Percentiles rank a stretch among this genome's conserved stretches.
Evolutionary conservation across 1,140 invertebrate genomes (phyloP).

Genomic region (Papilio dardanus): DNA sequence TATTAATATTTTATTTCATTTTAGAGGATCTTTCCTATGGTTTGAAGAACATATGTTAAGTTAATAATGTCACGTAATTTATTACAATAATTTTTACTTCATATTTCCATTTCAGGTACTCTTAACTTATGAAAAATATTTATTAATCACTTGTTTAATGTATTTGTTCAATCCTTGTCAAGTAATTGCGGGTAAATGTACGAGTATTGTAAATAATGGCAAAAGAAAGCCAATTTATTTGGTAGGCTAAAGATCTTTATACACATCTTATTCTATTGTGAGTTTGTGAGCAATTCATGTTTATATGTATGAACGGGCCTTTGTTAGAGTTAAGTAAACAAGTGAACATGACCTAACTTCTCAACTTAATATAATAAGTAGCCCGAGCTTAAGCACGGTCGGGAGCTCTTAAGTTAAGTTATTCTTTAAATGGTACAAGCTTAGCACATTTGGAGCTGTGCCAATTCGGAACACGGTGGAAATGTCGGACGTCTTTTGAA

Average conservation of each 20-base stretch:
- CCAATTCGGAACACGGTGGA: constrained; percentile 1
- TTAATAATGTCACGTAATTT: too few species aligned
- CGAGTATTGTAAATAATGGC: too few species aligned
- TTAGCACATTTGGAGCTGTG: constrained; percentile 7
- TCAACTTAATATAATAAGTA: constrained; percentile 8
- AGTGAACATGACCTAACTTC: constrained; percentile 1
- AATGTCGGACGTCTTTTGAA: constrained; percentile 13
- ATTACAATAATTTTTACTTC: too few species aligned
- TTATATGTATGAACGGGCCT: neutral
- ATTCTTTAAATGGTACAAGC: constrained; percentile 17
- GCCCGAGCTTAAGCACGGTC: neutral
- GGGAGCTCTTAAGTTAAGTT: constrained; percentile 21
- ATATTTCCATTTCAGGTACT: too few species aligned
- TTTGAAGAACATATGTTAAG: too few species aligned
- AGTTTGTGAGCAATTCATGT: neutral
- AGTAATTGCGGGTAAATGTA: too few species aligned
- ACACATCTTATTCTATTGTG: neutral
- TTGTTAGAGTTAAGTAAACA: neutral
- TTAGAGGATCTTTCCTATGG: too few species aligned
- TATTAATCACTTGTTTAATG: too few species aligned
- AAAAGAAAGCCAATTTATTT: too few species aligned
- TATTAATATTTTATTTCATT: neutral
- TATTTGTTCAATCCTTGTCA: too few species aligned
- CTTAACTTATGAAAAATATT: too few species aligned
- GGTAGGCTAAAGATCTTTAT: neutral